These are phyloP conservation scores for Cantharis nigra DNA, from an alignment of 2,888 invertebrate species.

Conservation along the genomic window DNA sequence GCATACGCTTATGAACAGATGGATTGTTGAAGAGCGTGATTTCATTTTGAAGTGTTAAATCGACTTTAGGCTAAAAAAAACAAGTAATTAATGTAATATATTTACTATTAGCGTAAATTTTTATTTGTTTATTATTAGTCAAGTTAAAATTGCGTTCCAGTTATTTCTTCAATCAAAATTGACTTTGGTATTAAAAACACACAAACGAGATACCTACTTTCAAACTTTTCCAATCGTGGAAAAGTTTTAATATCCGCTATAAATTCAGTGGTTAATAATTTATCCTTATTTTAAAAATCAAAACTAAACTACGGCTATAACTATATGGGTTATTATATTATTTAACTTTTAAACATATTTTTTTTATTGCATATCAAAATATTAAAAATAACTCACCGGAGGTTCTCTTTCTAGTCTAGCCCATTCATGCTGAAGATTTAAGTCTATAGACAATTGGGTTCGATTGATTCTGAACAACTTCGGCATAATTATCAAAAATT, in stretches of 20 bases:
- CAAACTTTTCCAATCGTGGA: background rate
- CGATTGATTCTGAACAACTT: background rate
- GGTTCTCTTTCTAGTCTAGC: slow-evolving; percentile 6
- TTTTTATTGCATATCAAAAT: background rate
- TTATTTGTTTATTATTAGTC: background rate
- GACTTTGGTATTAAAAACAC: background rate
- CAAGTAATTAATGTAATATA: background rate
- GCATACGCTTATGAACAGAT: background rate
- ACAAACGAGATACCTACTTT: background rate
- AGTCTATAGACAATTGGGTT: background rate
- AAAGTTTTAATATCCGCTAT: background rate
- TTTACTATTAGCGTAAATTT: background rate
- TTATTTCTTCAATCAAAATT: background rate
- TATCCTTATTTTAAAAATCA: background rate
- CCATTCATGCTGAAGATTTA: background rate
- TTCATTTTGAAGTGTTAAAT: slow-evolving; percentile 21
- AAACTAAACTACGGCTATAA: background rate
- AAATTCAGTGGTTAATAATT: background rate
- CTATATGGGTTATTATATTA: background rate
- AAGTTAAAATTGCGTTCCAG: background rate
- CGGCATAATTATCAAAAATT: background rate
- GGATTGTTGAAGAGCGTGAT: slow-evolving; percentile 52
- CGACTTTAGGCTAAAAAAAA: slow-evolving; percentile 11
- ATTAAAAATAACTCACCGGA: slow-evolving; percentile 7
- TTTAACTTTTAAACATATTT: background rate